Evolutionary conservation across 2,888 invertebrate genomes (phyloP), one percentile per base, ranked within the genome.

Genomic region (Hypercompe scribonia): DNA sequence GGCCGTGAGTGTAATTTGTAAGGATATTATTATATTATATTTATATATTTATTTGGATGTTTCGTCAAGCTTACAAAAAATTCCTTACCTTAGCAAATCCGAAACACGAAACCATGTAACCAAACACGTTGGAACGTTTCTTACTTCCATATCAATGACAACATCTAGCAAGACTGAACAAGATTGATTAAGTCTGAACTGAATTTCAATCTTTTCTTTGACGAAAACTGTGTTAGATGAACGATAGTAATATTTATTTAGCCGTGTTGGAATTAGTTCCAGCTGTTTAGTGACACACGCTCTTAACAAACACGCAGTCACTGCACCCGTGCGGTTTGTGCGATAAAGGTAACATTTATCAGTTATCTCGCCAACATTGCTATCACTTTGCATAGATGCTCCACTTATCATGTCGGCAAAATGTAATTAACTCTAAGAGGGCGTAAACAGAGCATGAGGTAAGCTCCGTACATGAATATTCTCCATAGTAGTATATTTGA

Each of bases 291-390:
- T 72, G 76, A 77, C 74, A 78, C 65, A 77, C 36, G 31, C 36
- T 67, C 69, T 71, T 77, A 70, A 78, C 81, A 81, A 81, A 82
- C 78, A 73, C 63, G 64, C 75, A 82, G 82, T 83, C 83, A 83
- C 71, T 84, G 80, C 86, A 86, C 81, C 75, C 84, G 81, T 80
- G 77, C 75, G 75, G 71, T 74, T 50, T 82, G 77, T 84, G 86
- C 61, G 84, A 87, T 85, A 83, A 86, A 79, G 73, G 87, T 86
- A 83, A 84, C 81, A 86, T 82, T 86, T 88, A 84, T 86, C 85
- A 80, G 78, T 84, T 90, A 91, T 90, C 90, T 86, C 77, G 84
- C 80, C 90, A 90, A 90, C 87, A 84, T 70, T 83, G 81, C 84
- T 91, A 91, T 91, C 91, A 84, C 75, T 79, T 81, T 83, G 85